Conservation (phyloP, 2,113 vertebrate species). For the Tragelaphus buxtoni region DNA sequence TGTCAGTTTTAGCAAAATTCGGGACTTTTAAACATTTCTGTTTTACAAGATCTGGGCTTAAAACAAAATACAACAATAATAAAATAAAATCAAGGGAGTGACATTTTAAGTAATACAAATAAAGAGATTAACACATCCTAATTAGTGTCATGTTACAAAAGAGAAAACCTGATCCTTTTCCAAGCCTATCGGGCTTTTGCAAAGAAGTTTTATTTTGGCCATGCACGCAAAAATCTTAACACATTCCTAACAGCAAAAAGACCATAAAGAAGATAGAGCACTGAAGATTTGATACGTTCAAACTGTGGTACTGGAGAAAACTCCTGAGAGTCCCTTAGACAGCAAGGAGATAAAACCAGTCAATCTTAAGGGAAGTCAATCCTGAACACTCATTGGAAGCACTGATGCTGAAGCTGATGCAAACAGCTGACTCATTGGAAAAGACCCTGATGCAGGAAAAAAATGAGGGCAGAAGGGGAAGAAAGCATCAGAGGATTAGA, state of each 20-base stretch:
- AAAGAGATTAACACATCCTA: not conserved
- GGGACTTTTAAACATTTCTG: not conserved
- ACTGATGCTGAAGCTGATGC: not conserved
- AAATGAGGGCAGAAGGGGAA: not conserved
- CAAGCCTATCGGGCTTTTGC: not conserved
- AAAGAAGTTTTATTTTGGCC: not conserved
- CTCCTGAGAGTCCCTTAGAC: not conserved
- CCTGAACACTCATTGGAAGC: not conserved
- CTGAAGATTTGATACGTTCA: not conserved
- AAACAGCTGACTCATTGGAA: not conserved
- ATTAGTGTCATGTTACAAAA: not conserved
- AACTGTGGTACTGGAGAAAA: not conserved
- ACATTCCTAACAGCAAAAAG: slow-evolving; percentile 4
- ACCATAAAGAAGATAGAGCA: not conserved
- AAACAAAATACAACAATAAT: not conserved
- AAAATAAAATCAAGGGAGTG: not conserved
- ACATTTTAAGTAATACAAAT: not conserved
- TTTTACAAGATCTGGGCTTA: not conserved
- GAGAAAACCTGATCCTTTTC: not conserved
- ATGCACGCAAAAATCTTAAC: not conserved
- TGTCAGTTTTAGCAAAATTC: not conserved
- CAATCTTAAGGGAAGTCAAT: not conserved
- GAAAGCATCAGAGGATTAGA: not conserved
- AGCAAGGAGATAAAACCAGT: not conserved
- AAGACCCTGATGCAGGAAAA: not conserved